A percentile compares a stretch with the other conserved stretches of the same genome.
Evolutionary conservation across 2,113 vertebrate species (phyloP).

Genomic region (Engystomops pustulosus): DNA sequence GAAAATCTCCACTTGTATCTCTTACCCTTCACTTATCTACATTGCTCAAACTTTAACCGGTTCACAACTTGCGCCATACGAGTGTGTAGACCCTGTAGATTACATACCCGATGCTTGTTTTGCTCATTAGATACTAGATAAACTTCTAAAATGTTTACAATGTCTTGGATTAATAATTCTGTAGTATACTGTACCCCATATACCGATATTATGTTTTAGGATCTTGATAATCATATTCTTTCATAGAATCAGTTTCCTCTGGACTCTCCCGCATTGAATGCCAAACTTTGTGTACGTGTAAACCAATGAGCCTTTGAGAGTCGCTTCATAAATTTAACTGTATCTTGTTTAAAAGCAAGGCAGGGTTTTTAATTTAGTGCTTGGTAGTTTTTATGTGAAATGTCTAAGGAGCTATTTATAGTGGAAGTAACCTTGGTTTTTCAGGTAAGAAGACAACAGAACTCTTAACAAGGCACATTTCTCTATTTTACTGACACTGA

Average conservation of each 20-base stretch:
- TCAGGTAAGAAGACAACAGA: slow-evolving; percentile 62
- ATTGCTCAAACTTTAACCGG: too few relatives aligned
- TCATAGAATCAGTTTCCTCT: not conserved
- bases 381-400: slow-evolving; percentile 81
- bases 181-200: not conserved
- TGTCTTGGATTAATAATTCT: not conserved
- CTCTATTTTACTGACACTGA: slow-evolving; percentile 34
- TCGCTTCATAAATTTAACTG: slow-evolving; percentile 84
- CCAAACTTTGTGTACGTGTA: slow-evolving; percentile 71
- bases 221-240: not conserved
- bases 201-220: not conserved
- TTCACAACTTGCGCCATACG: too few relatives aligned
- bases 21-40: too few relatives aligned
- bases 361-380: slow-evolving; percentile 78
- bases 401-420: slow-evolving; percentile 79
- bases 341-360: slow-evolving; percentile 74
- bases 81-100: too few relatives aligned
- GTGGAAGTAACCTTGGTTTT: slow-evolving; percentile 81
- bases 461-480: slow-evolving; percentile 38
- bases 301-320: slow-evolving; percentile 73
- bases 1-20: too few relatives aligned
- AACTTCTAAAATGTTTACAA: too few relatives aligned
- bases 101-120: too few relatives aligned
- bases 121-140: too few relatives aligned
- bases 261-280: slow-evolving; percentile 58